Base-by-base conservation (phyloP, 2,888 invertebrate species). In the Chloromyia formosa region DNA sequence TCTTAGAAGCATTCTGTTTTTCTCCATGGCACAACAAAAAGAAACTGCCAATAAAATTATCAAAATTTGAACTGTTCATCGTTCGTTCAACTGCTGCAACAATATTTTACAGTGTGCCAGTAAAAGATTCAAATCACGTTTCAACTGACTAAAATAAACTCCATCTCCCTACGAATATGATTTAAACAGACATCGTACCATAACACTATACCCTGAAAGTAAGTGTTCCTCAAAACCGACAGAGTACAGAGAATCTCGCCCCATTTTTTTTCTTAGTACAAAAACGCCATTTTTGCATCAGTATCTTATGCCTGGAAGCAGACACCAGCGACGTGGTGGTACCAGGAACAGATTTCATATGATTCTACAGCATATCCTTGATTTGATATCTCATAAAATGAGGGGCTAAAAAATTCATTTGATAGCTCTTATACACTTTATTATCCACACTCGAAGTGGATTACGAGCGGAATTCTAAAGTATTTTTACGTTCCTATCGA, bases 51-150 rank as follows among this genome's bases (percentile, higher is more conserved):
- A 35, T 35, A 35, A 35, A 35, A 35, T 35, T 35, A 35, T 35
- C 2, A 7, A 35, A 35, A 35, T 35, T 35, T 35, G 27, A 35
- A 35, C 7, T 35, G 2, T 35, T 35, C 7, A 35, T 35, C 27
- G 27, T 35, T 35, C 27, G 27, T 35, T 35, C 27, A 49, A n/a
- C 49, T 49, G 16, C 3, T 10, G 1, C 16, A 49, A n/a, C 49
- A 12, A 49, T n/a, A 49, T 64, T 27, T 20, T 23, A 45, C 53
- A 54, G 27, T n/a, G 54, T 69, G 58, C 45, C 73, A 61, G 73
- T 74, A 73, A 75, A 75, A 74, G 64, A 76, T 76, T 76, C 76
- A 76, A 76, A 76, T 76, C 76, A 76, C 76, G 73, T 76, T 54
- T 58, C 73, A 18, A 14, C 73, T 58, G 42, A 18, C 75, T 69